Evolutionary conservation across 2,888 invertebrate species (phyloP).

Genomic region (Prenolepis imparis): DNA sequence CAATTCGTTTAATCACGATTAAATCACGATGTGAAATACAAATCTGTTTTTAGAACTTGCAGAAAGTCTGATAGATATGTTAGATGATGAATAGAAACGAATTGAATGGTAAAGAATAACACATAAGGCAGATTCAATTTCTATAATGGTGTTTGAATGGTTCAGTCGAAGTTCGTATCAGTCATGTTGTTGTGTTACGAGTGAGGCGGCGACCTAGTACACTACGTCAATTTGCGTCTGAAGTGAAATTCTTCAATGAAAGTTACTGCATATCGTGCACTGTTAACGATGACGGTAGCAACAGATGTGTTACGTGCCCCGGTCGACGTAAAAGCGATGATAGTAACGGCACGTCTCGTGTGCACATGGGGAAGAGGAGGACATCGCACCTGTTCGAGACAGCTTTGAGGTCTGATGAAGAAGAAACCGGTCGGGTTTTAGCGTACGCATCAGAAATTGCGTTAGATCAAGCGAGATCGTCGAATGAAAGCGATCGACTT

Average conservation of each 20-base stretch:
- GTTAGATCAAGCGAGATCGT: slow-evolving; percentile 72
- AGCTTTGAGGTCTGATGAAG: slow-evolving; percentile 61
- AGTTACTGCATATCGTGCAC: slow-evolving; percentile 55
- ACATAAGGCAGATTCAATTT: not conserved
- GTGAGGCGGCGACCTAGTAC: slow-evolving; percentile 6
- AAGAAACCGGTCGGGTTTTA: slow-evolving; percentile 64
- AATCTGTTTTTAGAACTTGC: not conserved
- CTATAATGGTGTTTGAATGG: not conserved
- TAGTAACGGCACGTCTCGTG: slow-evolving; percentile 61
- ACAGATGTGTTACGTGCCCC: slow-evolving; percentile 59
- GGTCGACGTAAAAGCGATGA: slow-evolving; percentile 57
- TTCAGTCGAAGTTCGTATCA: slow-evolving; percentile 19
- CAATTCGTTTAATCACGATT: not conserved
- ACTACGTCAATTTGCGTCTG: slow-evolving; percentile 23
- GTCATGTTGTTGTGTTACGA: slow-evolving; percentile 19
- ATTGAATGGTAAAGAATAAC: not conserved
- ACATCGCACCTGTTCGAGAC: slow-evolving; percentile 74
- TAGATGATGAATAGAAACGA: not conserved
- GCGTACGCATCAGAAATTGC: slow-evolving; percentile 41
- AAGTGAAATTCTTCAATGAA: slow-evolving; percentile 70
- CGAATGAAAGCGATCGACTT: slow-evolving; percentile 69
- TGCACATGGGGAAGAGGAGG: slow-evolving; percentile 57
- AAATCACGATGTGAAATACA: not conserved
- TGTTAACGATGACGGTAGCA: slow-evolving; percentile 49
- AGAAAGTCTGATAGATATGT: not conserved